Conservation (phyloP, 1,140 invertebrate species). For the Archegozetes longisetosus region DNA sequence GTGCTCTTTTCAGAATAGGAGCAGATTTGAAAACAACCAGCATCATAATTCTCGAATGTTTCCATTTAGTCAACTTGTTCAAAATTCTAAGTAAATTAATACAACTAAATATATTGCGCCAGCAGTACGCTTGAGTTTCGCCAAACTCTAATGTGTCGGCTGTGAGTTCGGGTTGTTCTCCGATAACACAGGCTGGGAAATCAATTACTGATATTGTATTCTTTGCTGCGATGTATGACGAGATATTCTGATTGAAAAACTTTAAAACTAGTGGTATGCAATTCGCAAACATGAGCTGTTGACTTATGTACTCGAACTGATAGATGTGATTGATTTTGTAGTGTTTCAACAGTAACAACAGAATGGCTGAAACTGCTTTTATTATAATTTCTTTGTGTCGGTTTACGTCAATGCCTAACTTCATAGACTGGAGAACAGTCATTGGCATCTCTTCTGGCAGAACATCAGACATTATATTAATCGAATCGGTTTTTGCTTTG, state of each 20-base stretch:
- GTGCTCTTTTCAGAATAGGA: constrained; percentile 86
- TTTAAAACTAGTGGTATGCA: constrained; percentile 96
- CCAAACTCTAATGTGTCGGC: constrained; percentile 43
- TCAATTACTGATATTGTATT: constrained; percentile 87
- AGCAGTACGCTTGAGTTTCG: constrained; percentile 55
- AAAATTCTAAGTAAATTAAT: constrained; percentile 92
- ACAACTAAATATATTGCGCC: constrained; percentile 95
- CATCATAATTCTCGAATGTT: constrained; percentile 99
- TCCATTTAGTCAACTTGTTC: constrained; percentile 99
- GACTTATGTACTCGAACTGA: constrained; percentile 98
- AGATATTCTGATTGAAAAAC: constrained; percentile 98
- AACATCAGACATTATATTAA: constrained; percentile 90
- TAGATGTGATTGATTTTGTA: constrained; percentile 99
- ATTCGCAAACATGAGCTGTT: constrained; percentile 97
- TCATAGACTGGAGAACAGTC: constrained; percentile 91
- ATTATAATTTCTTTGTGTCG: constrained; percentile 98
- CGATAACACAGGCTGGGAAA: constrained; percentile 89
- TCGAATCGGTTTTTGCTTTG: constrained; percentile 89
- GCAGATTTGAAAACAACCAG: constrained; percentile 98
- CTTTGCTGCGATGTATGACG: constrained; percentile 75
- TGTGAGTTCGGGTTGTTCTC: constrained; percentile 84
- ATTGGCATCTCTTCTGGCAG: constrained; percentile 93
- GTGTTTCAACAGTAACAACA: constrained; percentile 86
- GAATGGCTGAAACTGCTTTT: constrained; percentile 87
- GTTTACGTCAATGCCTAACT: constrained; percentile 90